phyloP scores from a whole-genome alignment of 1,140 invertebrate species.

The Gonatopus flavifemur region DNA sequence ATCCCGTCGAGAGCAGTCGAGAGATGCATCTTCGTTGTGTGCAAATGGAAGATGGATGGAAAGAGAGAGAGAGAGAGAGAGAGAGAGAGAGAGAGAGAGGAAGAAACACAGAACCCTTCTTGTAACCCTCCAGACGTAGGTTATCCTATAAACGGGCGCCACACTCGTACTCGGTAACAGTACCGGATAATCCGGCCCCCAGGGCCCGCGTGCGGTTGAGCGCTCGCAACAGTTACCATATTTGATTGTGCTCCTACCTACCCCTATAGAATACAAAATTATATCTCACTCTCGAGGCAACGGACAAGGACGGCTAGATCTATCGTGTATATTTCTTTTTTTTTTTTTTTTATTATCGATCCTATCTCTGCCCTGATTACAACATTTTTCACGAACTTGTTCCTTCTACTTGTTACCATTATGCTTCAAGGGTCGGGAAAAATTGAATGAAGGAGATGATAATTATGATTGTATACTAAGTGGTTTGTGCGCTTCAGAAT shows the following conservation, averaged over 20 bases:
- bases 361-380: too few relatives aligned
- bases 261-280: slow-evolving; percentile 38
- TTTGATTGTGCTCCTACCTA: slow-evolving; percentile 48
- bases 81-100: slow-evolving; percentile 1
- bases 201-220: slow-evolving; percentile 54
- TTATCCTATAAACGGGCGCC: slow-evolving; percentile 55
- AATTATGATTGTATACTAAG: too few relatives aligned
- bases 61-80: slow-evolving; percentile 6
- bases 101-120: too few relatives aligned
- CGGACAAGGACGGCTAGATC: too few relatives aligned
- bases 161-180: slow-evolving; percentile 28
- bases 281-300: slow-evolving; percentile 3
- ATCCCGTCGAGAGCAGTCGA: slow-evolving; percentile 11
- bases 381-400: too few relatives aligned
- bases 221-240: slow-evolving; percentile 56
- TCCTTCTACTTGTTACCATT: too few relatives aligned
- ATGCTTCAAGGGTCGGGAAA: too few relatives aligned
- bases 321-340: too few relatives aligned
- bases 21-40: slow-evolving; percentile 6
- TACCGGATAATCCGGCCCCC: slow-evolving; percentile 50
- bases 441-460: too few relatives aligned
- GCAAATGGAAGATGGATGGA: slow-evolving; percentile 13
- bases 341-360: too few relatives aligned
- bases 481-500: too few relatives aligned
- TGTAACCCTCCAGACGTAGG: slow-evolving; percentile 41